Conservation (phyloP, 92 coral and sea anemone genomes). For the Actinostola sp. region DNA sequence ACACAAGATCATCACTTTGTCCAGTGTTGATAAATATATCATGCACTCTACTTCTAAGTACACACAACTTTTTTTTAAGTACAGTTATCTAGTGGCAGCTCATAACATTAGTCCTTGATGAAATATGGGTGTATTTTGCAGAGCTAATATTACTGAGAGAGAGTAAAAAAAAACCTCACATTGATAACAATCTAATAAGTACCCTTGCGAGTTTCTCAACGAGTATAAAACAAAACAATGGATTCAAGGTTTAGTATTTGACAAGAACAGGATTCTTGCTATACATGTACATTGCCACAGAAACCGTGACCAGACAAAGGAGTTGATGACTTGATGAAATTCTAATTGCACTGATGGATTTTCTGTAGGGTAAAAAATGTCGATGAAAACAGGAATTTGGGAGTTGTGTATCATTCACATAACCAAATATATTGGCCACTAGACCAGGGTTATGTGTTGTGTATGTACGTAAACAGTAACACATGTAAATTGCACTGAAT, state of each 20-base stretch:
- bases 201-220: conserved; percentile 6
- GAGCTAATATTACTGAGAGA: background rate
- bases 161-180: background rate
- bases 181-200: conserved; percentile 38
- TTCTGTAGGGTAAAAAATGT: too few species aligned
- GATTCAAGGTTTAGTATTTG: conserved; percentile 1
- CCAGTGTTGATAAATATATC: conserved; percentile 9
- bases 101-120: background rate
- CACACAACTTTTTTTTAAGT: conserved; percentile 16
- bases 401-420: too few species aligned
- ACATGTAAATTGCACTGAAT: too few species aligned
- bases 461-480: too few species aligned
- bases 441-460: background rate
- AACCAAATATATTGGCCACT: too few species aligned
- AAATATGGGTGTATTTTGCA: background rate
- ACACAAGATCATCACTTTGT: background rate
- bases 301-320: conserved; percentile 20
- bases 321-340: conserved; percentile 2
- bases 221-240: conserved; percentile 5
- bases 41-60: conserved; percentile 21
- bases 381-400: background rate
- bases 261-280: conserved; percentile 11
- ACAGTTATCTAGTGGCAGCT: background rate
- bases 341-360: background rate
- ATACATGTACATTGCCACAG: conserved; percentile 60